A percentile compares a stretch with the other conserved stretches of the same genome.
phyloP scores from a whole-genome alignment of 2,113 vertebrate species.

The Phylloscopus trochilus region DNA sequence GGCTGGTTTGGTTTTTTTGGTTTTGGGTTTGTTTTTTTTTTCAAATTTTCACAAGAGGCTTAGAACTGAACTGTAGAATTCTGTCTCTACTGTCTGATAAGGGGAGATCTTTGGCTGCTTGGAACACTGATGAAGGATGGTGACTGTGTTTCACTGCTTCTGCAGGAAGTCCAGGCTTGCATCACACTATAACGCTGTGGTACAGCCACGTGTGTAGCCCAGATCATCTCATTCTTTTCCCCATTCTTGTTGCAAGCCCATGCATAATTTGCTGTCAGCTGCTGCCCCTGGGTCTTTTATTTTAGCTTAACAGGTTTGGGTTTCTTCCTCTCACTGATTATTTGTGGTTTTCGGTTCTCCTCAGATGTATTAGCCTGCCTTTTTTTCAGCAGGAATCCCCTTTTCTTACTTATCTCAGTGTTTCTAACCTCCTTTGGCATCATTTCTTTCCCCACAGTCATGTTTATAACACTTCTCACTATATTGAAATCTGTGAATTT shows the following conservation, averaged over 20 bases:
- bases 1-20: no score
- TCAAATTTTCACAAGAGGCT: neutral
- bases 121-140: neutral
- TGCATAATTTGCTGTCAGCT: slow-evolving; percentile 55
- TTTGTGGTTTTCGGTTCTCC: slow-evolving; percentile 54
- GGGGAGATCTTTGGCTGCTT: neutral
- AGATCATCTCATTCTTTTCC: slow-evolving; percentile 25
- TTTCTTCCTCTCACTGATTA: slow-evolving; percentile 53
- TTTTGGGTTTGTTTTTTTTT: no score
- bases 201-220: neutral
- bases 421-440: slow-evolving; percentile 61
- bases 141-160: neutral
- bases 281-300: slow-evolving; percentile 54
- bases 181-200: neutral
- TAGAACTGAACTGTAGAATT: neutral
- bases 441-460: slow-evolving; percentile 59
- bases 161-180: neutral
- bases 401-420: slow-evolving; percentile 62
- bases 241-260: slow-evolving; percentile 8
- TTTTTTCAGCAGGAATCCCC: slow-evolving; percentile 60
- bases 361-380: slow-evolving; percentile 53
- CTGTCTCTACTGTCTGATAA: neutral
- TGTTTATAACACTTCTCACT: slow-evolving; percentile 70
- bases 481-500: slow-evolving; percentile 70
- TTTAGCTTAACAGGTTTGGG: slow-evolving; percentile 39